A percentile compares a stretch with the other conserved stretches of the same genome.
phyloP scores from a whole-genome alignment of 2,797 vertebrate species.

The Brachyalestes nurse region DNA sequence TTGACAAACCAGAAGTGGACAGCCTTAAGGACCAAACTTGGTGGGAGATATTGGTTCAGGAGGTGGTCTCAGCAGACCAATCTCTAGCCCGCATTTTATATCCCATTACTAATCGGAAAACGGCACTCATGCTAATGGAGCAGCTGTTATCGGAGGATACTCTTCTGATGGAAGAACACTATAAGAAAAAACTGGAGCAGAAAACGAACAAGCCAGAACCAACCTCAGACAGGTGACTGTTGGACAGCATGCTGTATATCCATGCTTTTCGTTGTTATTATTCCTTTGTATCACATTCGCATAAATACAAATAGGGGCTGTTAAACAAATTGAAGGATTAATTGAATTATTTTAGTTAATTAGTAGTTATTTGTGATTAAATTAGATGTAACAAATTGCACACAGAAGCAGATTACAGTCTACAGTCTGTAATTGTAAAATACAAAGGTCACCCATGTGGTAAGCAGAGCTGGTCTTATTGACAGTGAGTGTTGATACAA shows the following conservation, averaged over 20 bases:
- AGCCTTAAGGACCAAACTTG: conserved; percentile 58
- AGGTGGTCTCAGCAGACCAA: conserved; percentile 82
- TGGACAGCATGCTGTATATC: background rate
- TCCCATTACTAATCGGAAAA: conserved; percentile 82
- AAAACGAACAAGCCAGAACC: conserved; percentile 39
- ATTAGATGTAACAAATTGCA: too few relatives aligned
- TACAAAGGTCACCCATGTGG: too few relatives aligned
- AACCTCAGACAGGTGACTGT: conserved; percentile 66
- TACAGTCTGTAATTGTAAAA: too few relatives aligned
- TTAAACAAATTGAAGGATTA: background rate
- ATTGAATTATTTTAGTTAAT: background rate
- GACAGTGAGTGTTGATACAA: too few relatives aligned
- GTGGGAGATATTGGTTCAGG: conserved; percentile 81
- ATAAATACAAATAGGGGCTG: background rate
- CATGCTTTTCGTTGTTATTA: too few relatives aligned
- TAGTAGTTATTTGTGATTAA: too few relatives aligned
- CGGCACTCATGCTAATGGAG: conserved; percentile 89
- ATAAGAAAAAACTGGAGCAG: conserved; percentile 79
- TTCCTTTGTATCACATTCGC: conserved; percentile 1
- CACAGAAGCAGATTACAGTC: too few relatives aligned
- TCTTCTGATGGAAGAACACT: conserved; percentile 84
- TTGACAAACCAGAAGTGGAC: conserved; percentile 37
- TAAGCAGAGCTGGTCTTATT: too few relatives aligned
- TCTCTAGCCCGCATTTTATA: conserved; percentile 82
- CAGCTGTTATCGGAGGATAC: conserved; percentile 86